These are phyloP conservation scores for Protaetia brevitarsis DNA, from an alignment of 1,140 invertebrate species.

Conservation along the genomic window DNA sequence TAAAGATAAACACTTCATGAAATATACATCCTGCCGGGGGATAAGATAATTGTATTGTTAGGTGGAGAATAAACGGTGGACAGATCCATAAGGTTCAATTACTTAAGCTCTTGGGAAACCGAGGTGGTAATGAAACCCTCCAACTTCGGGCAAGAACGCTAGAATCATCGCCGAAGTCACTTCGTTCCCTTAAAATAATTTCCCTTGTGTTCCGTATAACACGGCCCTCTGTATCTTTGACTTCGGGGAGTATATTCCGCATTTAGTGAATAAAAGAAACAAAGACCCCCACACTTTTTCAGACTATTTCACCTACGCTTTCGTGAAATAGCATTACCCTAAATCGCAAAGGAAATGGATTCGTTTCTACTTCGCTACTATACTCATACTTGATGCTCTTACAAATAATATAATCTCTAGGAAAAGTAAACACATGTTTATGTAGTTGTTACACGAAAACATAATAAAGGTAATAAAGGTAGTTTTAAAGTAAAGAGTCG, in stretches of 20 bases:
- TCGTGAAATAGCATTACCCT: too few relatives aligned
- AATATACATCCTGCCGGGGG: background rate
- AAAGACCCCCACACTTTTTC: background rate
- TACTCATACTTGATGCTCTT: too few relatives aligned
- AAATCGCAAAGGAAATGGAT: too few relatives aligned
- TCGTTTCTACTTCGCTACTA: too few relatives aligned
- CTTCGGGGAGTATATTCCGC: background rate
- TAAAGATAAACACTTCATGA: conserved; percentile 4
- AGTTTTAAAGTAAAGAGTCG: too few relatives aligned
- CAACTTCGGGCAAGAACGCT: background rate
- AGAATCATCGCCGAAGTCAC: conserved; percentile 4
- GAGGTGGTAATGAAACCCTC: conserved; percentile 5
- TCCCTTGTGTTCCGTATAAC: conserved; percentile 13
- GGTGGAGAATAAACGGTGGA: conserved; percentile 6
- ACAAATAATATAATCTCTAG: too few relatives aligned
- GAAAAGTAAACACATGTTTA: too few relatives aligned
- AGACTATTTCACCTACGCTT: background rate
- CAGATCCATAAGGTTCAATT: conserved; percentile 15
- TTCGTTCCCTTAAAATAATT: conserved; percentile 8
- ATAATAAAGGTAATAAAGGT: too few relatives aligned
- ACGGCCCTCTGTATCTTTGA: background rate
- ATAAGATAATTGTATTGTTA: conserved; percentile 16
- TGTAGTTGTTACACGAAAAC: too few relatives aligned
- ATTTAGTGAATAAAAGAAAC: background rate
- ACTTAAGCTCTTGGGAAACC: conserved; percentile 3